A percentile compares a stretch with the other conserved stretches of the same genome.
phyloP scores from a whole-genome alignment of 2,797 vertebrate genomes.

The Acanthis flammea region DNA sequence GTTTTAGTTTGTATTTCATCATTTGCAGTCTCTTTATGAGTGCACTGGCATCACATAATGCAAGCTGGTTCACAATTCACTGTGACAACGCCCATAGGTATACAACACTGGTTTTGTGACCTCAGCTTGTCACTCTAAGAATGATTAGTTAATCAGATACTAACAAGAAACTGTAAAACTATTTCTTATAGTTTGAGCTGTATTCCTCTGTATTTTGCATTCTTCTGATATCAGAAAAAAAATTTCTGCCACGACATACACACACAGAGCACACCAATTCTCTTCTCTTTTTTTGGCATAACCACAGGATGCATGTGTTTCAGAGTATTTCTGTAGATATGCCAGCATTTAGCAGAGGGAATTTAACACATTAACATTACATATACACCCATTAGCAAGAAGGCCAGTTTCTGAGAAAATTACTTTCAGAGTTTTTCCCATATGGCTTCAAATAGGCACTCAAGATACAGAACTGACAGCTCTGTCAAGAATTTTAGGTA shows the following conservation, averaged over 20 bases:
- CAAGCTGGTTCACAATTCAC: neutral
- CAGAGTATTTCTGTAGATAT: neutral
- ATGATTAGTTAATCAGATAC: neutral
- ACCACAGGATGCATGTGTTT: neutral
- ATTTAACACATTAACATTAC: neutral
- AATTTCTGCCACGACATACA: accelerated
- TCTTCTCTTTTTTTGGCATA: neutral
- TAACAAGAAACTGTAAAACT: neutral
- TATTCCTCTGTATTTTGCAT: neutral
- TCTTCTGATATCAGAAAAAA: neutral
- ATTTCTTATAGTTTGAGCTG: neutral
- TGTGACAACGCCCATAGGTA: neutral
- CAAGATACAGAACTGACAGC: conserved; percentile 25
- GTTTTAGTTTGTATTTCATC: neutral
- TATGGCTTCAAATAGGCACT: conserved; percentile 10
- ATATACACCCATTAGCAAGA: neutral
- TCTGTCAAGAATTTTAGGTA: conserved; percentile 28
- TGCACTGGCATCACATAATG: neutral
- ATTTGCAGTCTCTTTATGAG: neutral
- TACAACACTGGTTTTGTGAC: neutral
- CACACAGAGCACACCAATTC: neutral
- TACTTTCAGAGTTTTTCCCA: conserved; percentile 1
- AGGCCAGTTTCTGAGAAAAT: neutral
- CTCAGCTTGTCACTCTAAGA: neutral
- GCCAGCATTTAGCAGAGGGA: neutral